Evolutionary conservation across 2,113 vertebrate species (phyloP).

Genomic region (Eptatretus burgeri): DNA sequence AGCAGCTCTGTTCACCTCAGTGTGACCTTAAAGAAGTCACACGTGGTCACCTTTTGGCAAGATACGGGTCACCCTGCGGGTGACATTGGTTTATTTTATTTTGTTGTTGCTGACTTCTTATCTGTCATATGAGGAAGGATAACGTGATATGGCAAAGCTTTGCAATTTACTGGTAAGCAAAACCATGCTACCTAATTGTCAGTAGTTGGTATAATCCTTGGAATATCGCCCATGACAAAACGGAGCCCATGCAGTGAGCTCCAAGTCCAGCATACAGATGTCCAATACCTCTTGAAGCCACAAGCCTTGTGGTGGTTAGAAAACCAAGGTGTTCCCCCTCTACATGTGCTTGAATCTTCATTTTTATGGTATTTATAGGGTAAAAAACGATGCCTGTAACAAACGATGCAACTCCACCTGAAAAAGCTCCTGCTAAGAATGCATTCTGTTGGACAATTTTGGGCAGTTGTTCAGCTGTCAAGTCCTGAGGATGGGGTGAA

Average conservation of each 20-base stretch:
- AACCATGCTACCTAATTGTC: neutral
- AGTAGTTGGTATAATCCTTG: neutral
- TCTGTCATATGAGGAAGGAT: too few relatives aligned
- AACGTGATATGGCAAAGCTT: too few relatives aligned
- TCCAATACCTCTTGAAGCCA: neutral
- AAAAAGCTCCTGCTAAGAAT: neutral
- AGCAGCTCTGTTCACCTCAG: too few relatives aligned
- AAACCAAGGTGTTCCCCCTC: neutral
- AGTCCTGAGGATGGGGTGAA: too few relatives aligned
- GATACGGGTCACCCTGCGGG: too few relatives aligned
- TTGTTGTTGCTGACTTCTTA: too few relatives aligned
- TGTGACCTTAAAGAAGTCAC: too few relatives aligned
- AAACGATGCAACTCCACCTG: neutral
- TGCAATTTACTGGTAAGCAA: too few relatives aligned
- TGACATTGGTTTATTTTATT: too few relatives aligned
- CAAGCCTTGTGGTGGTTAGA: neutral
- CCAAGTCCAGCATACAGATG: neutral
- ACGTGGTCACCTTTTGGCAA: too few relatives aligned
- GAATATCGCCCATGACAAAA: neutral
- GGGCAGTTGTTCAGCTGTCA: too few relatives aligned
- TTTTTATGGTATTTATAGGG: conserved; percentile 1
- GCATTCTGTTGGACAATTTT: neutral
- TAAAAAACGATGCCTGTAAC: conserved; percentile 1
- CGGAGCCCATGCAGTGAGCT: conserved; percentile 1
- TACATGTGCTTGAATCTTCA: neutral